Conservation (phyloP, 2,888 invertebrate genomes). For the Limnephilus rhombicus region DNA sequence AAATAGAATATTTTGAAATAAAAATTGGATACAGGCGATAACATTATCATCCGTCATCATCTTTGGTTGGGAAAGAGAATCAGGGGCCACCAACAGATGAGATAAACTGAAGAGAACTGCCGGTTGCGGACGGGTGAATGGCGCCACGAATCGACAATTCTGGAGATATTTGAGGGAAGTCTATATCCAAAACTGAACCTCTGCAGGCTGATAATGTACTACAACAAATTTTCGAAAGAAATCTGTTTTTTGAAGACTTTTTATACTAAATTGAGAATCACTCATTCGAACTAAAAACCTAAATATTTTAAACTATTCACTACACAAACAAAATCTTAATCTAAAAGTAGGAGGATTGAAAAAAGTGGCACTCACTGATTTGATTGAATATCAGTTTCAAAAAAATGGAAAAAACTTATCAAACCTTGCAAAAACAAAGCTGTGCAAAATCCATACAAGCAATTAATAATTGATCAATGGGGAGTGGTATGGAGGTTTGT, state of each 20-base stretch:
- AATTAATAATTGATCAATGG: background rate
- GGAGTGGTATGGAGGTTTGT: background rate
- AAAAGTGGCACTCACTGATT: background rate
- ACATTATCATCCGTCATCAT: too few relatives aligned
- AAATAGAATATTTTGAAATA: too few relatives aligned
- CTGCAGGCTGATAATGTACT: background rate
- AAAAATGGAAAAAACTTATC: background rate
- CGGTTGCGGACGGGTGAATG: too few relatives aligned
- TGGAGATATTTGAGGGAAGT: too few relatives aligned
- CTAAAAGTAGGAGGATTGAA: background rate
- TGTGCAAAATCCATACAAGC: slow-evolving; percentile 17
- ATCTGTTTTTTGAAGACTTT: background rate
- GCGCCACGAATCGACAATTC: too few relatives aligned
- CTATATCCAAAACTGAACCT: too few relatives aligned
- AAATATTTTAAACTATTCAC: background rate
- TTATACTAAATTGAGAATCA: background rate
- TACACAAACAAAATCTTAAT: background rate
- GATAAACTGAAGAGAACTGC: too few relatives aligned
- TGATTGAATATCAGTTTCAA: background rate
- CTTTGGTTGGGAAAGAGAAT: too few relatives aligned
- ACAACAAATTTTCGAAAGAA: background rate
- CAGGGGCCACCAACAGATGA: too few relatives aligned
- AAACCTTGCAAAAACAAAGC: slow-evolving; percentile 14
- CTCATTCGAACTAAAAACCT: background rate
- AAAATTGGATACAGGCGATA: too few relatives aligned